Conservation (phyloP, 2,888 invertebrate species). For the Polydrusus pterygomalis region DNA sequence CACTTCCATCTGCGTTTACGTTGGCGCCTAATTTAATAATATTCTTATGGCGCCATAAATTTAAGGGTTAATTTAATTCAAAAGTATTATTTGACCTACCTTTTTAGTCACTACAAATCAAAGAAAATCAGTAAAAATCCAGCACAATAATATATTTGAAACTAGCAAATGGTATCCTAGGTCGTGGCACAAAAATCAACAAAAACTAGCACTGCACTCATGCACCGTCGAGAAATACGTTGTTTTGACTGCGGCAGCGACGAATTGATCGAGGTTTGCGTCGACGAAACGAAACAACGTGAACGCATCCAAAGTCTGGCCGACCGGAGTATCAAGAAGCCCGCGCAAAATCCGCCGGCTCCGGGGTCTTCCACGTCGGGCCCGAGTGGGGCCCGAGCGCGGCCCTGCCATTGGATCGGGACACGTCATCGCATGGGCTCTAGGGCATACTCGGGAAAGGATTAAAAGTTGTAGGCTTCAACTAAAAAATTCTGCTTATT, state of each 20-base stretch:
- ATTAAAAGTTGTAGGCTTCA: slow-evolving; percentile 16
- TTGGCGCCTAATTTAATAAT: slow-evolving; percentile 22
- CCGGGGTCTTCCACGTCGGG: slow-evolving; percentile 31
- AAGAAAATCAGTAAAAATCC: slow-evolving; percentile 16
- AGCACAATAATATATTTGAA: slow-evolving; percentile 17
- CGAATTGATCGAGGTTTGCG: slow-evolving; percentile 40
- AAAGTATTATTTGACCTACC: slow-evolving; percentile 14
- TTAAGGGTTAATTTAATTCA: neutral
- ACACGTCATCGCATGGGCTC: slow-evolving; percentile 50
- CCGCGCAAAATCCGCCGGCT: slow-evolving; percentile 49
- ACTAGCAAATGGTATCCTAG: slow-evolving; percentile 33
- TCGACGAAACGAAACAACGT: slow-evolving; percentile 42
- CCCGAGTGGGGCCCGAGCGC: slow-evolving; percentile 43
- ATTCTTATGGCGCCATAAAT: neutral
- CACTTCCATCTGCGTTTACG: neutral
- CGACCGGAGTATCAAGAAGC: slow-evolving; percentile 40
- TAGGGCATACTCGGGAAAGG: slow-evolving; percentile 21
- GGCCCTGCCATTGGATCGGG: slow-evolving; percentile 41
- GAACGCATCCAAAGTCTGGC: slow-evolving; percentile 44
- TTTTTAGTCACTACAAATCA: slow-evolving; percentile 21
- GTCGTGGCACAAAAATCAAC: slow-evolving; percentile 41
- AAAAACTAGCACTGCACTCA: slow-evolving; percentile 40
- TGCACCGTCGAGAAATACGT: slow-evolving; percentile 40
- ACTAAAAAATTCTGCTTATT: neutral
- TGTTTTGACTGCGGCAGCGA: slow-evolving; percentile 44